Evolutionary conservation across 2,797 vertebrate genomes (phyloP).

Genomic region (Hypotaenidia okinawae): DNA sequence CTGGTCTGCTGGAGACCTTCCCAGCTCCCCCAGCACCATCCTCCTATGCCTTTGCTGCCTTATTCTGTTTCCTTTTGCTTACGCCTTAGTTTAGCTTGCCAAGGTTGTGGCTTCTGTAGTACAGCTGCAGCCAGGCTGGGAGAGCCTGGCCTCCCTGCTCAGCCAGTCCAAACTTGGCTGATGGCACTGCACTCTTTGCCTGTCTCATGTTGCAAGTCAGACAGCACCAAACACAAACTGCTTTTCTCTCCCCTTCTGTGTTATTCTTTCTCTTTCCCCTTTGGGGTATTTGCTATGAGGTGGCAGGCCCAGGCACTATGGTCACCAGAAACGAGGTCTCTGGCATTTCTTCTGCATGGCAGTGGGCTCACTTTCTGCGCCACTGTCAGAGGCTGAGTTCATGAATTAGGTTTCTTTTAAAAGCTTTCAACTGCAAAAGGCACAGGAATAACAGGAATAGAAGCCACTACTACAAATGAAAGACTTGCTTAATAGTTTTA

Average conservation of each 20-base stretch:
- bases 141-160: not conserved
- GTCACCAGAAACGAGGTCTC: not conserved
- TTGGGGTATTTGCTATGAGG: not conserved
- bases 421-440: not conserved
- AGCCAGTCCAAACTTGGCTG: not conserved
- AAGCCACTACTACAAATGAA: not conserved
- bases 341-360: not conserved
- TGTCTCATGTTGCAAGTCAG: not conserved
- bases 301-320: not conserved
- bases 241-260: not conserved
- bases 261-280: not conserved
- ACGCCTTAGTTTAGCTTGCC: not conserved
- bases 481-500: not conserved
- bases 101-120: not conserved
- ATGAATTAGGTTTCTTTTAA: not conserved
- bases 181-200: not conserved
- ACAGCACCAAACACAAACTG: not conserved
- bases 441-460: not conserved
- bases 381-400: not conserved
- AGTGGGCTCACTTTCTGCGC: not conserved
- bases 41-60: not conserved
- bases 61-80: not conserved
- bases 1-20: not conserved
- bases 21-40: not conserved
- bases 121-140: not conserved